phyloP scores from a whole-genome alignment of 1,140 invertebrate genomes.

The Aphelinus certus region DNA sequence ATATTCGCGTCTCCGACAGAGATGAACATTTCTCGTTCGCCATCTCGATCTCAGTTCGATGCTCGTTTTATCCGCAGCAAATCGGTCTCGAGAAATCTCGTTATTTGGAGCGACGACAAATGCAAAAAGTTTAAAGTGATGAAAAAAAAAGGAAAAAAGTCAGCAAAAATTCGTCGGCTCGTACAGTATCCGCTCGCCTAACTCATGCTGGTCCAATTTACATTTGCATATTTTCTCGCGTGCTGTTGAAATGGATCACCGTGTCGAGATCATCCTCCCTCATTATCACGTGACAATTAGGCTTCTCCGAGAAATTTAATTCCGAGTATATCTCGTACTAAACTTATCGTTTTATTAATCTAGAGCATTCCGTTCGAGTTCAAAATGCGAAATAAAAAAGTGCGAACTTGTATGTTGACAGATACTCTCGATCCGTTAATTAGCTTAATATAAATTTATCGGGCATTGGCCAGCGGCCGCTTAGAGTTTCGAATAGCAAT shows the following conservation, averaged over 20 bases:
- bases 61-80: not conserved
- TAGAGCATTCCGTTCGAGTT: not conserved
- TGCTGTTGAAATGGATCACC: conserved; percentile 30
- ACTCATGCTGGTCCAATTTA: conserved; percentile 26
- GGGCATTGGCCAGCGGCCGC: too few species aligned
- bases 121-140: not conserved
- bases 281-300: conserved; percentile 39
- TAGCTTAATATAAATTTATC: too few species aligned
- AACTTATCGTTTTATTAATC: conserved; percentile 32
- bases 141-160: not conserved
- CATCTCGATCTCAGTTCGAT: conserved; percentile 1
- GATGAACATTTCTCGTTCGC: conserved; percentile 15
- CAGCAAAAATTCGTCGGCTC: not conserved
- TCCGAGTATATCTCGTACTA: conserved; percentile 26
- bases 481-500: not conserved
- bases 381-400: not conserved
- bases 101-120: conserved; percentile 22
- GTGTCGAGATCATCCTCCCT: conserved; percentile 8
- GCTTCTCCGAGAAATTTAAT: conserved; percentile 19
- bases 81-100: conserved; percentile 22
- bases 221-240: conserved; percentile 33
- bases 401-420: not conserved
- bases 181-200: conserved; percentile 6
- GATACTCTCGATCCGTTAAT: not conserved
- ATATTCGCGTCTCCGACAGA: not conserved